Conservation (phyloP, 2,888 invertebrate genomes). For the Drosophila nr. medialis region DNA sequence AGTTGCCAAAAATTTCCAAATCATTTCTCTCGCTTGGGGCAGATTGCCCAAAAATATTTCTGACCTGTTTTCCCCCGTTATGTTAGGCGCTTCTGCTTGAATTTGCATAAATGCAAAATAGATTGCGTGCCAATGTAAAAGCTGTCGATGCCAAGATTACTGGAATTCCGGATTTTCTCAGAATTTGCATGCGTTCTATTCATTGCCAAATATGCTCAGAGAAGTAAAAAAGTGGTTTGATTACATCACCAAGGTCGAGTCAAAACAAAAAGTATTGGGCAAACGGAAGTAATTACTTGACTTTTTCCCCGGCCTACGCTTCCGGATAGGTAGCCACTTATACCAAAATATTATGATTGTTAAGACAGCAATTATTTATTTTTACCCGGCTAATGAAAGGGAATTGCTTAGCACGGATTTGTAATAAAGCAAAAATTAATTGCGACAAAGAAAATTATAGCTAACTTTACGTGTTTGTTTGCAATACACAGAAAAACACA, state of each 20-base stretch:
- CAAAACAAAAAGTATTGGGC: slow-evolving; percentile 13
- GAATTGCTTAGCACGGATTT: slow-evolving; percentile 37
- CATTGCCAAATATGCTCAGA: slow-evolving; percentile 1
- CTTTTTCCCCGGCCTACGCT: slow-evolving; percentile 18
- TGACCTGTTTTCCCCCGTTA: slow-evolving; percentile 7
- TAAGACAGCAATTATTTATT: slow-evolving; percentile 39
- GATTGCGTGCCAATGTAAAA: slow-evolving; percentile 41
- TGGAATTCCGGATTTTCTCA: background rate
- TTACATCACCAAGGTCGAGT: slow-evolving; percentile 13
- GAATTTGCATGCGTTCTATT: slow-evolving; percentile 17
- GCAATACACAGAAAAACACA: slow-evolving; percentile 8
- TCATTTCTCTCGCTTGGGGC: slow-evolving; percentile 26
- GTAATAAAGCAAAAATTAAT: slow-evolving; percentile 40
- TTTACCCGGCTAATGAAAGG: slow-evolving; percentile 10
- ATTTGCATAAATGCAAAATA: slow-evolving; percentile 59
- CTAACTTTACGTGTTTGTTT: slow-evolving; percentile 13
- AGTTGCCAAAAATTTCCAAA: slow-evolving; percentile 25
- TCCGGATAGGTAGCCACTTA: slow-evolving; percentile 30
- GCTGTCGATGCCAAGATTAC: slow-evolving; percentile 24
- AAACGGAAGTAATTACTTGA: slow-evolving; percentile 67
- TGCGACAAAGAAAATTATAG: slow-evolving; percentile 33
- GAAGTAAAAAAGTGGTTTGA: slow-evolving; percentile 10
- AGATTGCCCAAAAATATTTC: slow-evolving; percentile 9
- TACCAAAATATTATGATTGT: slow-evolving; percentile 40
- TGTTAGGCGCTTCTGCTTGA: slow-evolving; percentile 5